Base-by-base conservation (phyloP, 2,888 invertebrate species). In the Coleophora deauratella region DNA sequence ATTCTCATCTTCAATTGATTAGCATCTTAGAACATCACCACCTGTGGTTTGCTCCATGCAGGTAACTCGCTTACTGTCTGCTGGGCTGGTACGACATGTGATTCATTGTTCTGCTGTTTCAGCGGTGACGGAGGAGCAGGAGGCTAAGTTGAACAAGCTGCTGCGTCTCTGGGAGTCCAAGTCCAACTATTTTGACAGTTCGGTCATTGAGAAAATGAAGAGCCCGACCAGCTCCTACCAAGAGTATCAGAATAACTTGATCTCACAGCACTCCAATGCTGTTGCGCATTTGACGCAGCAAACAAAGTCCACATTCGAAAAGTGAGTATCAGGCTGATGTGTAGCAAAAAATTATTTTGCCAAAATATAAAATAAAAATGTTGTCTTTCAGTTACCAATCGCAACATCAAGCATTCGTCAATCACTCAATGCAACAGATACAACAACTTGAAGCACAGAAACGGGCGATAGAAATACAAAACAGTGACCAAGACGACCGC, bases 81-180 rank as follows among this genome's bases (percentile, higher is more conserved):
- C 52, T 53, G 50, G 51, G 67, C 70, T 68, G 57, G 50, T 68
- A 67, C 54, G 81, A 75, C 82, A 79, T 65, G 67, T 54, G 46
- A 72, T 78, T 81, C 66, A 84, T 69, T 47, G 50, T 75, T 72
- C 68, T 61, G 61, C 74, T 77, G 87, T 88, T 77, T 80, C 87
- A 89, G 91, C 91, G 54, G 93, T 95, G 32, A 93, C 90, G 12
- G 94, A 94, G 44, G 97, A 97, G 41, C 95, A 97, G 82, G 91
- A 94, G 63, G 89, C 89, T 57, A 99, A 98, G 85, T 86, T 99
- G 48, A 94, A 94, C 67, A 99, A 99, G 89, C 85, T 98, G 55
- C 88, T 98, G 47, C 94, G 94, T 49, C 88, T 99, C 35, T 99
- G 99, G 99, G 98, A 98, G 84, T 95, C 96, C 52, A 98, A 99